phyloP scores from a whole-genome alignment of 2,888 invertebrate genomes.

The Luperina testacea region DNA sequence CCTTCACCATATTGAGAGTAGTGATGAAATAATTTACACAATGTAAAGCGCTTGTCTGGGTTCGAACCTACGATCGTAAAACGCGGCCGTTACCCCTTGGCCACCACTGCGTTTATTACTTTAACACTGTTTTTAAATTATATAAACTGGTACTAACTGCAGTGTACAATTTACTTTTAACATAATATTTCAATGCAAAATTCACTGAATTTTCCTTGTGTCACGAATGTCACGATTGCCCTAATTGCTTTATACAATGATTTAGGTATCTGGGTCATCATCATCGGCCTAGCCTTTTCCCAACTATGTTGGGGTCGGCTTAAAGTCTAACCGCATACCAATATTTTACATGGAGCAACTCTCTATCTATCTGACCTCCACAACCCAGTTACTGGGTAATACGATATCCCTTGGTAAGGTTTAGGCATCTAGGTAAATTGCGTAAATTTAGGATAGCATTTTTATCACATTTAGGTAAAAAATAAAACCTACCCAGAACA shows the following conservation, averaged over 20 bases:
- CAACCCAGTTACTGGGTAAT: not conserved
- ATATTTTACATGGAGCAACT: not conserved
- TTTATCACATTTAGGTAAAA: conserved; percentile 4
- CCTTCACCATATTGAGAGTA: not conserved
- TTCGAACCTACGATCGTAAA: not conserved
- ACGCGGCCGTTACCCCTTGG: not conserved
- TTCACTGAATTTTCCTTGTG: not conserved
- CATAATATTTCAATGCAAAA: not conserved
- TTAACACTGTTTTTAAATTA: not conserved
- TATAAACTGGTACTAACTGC: too few species aligned
- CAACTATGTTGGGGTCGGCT: not conserved
- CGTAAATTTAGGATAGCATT: not conserved
- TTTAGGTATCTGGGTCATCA: not conserved
- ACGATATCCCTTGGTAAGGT: not conserved
- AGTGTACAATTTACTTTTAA: not conserved
- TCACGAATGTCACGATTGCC: not conserved
- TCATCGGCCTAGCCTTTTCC: not conserved
- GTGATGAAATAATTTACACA: not conserved
- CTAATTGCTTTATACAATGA: not conserved
- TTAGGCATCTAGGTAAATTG: not conserved
- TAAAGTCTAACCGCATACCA: not conserved
- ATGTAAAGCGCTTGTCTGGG: not conserved
- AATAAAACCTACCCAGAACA: not conserved
- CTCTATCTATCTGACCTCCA: not conserved
- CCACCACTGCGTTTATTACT: not conserved